phyloP scores from a whole-genome alignment of 2,888 invertebrate genomes.

The Merodon equestris region DNA sequence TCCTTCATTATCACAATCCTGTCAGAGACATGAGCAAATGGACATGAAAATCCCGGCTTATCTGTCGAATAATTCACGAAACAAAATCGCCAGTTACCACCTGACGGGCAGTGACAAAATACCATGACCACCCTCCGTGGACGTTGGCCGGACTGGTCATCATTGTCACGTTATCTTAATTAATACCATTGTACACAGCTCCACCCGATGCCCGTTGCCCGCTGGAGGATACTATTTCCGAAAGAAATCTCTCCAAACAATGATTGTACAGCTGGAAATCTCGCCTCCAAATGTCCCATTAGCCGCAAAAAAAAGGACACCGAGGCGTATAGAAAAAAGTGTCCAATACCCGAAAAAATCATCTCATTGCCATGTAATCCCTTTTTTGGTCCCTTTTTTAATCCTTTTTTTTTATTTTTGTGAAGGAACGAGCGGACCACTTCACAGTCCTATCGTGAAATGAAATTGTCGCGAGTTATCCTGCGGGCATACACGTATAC shows the following conservation, averaged over 20 bases:
- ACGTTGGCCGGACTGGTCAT: conserved; percentile 5
- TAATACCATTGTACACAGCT: conserved; percentile 58
- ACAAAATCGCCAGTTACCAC: too few relatives aligned
- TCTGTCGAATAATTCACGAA: too few relatives aligned
- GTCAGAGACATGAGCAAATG: too few relatives aligned
- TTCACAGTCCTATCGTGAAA: conserved; percentile 29
- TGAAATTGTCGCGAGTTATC: conserved; percentile 57
- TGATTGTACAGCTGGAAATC: conserved; percentile 58
- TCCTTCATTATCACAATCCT: too few relatives aligned
- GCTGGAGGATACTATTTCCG: conserved; percentile 25
- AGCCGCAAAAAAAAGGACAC: conserved; percentile 24
- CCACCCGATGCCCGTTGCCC: background rate
- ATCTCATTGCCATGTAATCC: conserved; percentile 41
- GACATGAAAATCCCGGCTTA: too few relatives aligned
- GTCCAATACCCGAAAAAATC: conserved; percentile 39
- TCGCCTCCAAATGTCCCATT: conserved; percentile 65
- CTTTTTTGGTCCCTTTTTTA: conserved; percentile 2
- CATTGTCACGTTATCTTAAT: conserved; percentile 69
- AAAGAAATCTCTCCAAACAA: conserved; percentile 64
- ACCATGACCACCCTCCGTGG: too few relatives aligned
- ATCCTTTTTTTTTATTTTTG: too few relatives aligned
- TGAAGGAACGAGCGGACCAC: background rate
- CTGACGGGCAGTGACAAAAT: too few relatives aligned
- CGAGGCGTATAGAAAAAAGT: conserved; percentile 18
- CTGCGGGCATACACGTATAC: conserved; percentile 13